Evolutionary conservation across 2,888 invertebrate species (phyloP), one percentile per base, ranked within the genome.

Genomic region (Tethea ocularis): DNA sequence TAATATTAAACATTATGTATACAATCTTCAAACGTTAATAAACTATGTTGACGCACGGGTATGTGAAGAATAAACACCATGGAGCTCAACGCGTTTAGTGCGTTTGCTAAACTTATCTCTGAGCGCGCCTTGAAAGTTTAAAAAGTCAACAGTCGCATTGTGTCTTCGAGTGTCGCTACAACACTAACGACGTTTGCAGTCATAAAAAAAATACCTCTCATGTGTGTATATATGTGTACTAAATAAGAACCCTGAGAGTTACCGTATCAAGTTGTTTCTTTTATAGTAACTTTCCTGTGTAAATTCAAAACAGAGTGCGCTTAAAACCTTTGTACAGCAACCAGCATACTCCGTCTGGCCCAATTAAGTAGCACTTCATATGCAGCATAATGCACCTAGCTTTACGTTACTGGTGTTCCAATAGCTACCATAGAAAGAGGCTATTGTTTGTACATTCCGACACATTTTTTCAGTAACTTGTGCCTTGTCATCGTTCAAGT

Each of bases 81-180:
- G 77, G 77, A 76, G 80, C 76, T 64, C 59, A 61, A 70, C 70
- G 72, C 72, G 80, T 80, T 84, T 84, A 87, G 84, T 83, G 71
- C 79, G 90, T 90, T 90, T 90, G 89, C 90, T 86, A 88, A 91
- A 89, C 80, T 77, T 88, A 91, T 91, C 89, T 88, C 76, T 73
- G 64, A 71, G 80, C 84, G 78, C 84, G 77, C 82, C 87, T 85
- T 82, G 69, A 82, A 87, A 89, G 87, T 85, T 54, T 77, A 84
- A 84, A 80, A 85, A 86, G 90, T 90, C 86, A 92, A 92, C 88
- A 91, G 69, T 64, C 68, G 68, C 79, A 87, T 88, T 87, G 84
- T 84, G 74, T 62, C 72, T 79, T 83, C 71, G 75, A 89, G 85
- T 84, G 85, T 84, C 78, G 80, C 83, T 80, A 75, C 80, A 75